Percentiles rank a stretch among this genome's conserved stretches.
Evolutionary conservation across 2,113 vertebrate species (phyloP).

Genomic region (Gila orcuttii): DNA sequence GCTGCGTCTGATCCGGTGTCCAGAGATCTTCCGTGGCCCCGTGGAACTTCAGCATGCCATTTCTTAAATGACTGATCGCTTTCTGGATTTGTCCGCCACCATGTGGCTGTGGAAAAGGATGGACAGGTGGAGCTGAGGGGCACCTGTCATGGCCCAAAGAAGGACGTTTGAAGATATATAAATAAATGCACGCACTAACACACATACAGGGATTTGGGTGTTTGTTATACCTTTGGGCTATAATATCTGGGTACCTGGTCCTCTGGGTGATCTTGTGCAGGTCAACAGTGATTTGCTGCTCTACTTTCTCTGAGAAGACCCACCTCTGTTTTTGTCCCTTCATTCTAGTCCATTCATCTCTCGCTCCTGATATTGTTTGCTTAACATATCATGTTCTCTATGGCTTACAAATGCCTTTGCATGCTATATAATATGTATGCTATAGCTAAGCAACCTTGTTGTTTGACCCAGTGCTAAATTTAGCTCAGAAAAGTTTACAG

Average conservation of each 20-base stretch:
- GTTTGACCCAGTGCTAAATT: conserved; percentile 30
- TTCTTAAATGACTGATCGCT: conserved; percentile 81
- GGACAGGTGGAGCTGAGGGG: conserved; percentile 77
- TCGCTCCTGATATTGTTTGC: neutral
- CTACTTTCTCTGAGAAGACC: neutral
- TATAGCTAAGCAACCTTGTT: neutral
- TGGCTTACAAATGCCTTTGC: neutral
- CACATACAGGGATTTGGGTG: neutral
- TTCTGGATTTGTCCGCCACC: conserved; percentile 69
- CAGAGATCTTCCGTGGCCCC: conserved; percentile 66
- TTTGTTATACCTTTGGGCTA: neutral
- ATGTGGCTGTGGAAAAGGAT: conserved; percentile 68
- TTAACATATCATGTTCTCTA: neutral
- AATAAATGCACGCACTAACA: conserved; percentile 3
- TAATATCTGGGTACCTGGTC: neutral
- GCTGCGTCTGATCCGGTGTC: conserved; percentile 82
- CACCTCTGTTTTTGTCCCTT: neutral
- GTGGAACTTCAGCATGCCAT: conserved; percentile 73
- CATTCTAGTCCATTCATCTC: neutral
- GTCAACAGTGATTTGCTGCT: neutral
- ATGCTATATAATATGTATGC: neutral
- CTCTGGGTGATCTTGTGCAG: neutral
- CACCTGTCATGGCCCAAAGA: conserved; percentile 73
- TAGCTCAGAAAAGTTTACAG: conserved; percentile 28
- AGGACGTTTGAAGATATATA: conserved; percentile 61